phyloP scores from a whole-genome alignment of 1,140 invertebrate species.

The Drosophila orosa region DNA sequence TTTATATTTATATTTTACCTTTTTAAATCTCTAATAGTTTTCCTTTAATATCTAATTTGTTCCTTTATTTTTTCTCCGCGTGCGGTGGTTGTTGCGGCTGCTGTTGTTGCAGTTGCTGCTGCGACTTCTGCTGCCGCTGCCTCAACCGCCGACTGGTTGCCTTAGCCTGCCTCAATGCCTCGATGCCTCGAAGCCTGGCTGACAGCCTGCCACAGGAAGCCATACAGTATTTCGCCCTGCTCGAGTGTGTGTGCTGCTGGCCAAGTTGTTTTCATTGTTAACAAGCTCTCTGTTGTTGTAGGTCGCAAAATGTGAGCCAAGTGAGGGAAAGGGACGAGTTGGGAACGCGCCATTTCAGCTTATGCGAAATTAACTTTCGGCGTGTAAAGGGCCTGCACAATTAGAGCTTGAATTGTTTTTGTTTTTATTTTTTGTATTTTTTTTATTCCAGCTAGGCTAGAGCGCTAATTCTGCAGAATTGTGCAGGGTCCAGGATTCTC shows the following conservation, averaged over 20 bases:
- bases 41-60: not conserved
- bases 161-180: conserved; percentile 44
- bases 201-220: conserved; percentile 81
- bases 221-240: conserved; percentile 69
- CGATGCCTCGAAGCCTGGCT: conserved; percentile 58
- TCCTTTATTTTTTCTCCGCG: not conserved
- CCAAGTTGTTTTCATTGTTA: conserved; percentile 82
- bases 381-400: conserved; percentile 51
- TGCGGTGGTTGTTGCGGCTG: conserved; percentile 40
- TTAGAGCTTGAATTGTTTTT: conserved; percentile 46
- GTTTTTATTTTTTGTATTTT: conserved; percentile 1
- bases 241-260: conserved; percentile 32
- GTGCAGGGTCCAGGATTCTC: conserved; percentile 2
- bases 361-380: conserved; percentile 60
- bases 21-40: not conserved
- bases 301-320: conserved; percentile 58
- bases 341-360: conserved; percentile 26
- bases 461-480: conserved; percentile 43
- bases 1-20: not conserved
- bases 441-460: conserved; percentile 3
- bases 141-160: conserved; percentile 62
- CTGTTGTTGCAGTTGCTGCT: conserved; percentile 31
- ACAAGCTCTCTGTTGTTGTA: conserved; percentile 79
- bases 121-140: conserved; percentile 21
- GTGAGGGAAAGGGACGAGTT: not conserved